These are phyloP conservation scores for Chrysotoxum bicinctum DNA, from an alignment of 2,888 invertebrate species.

Conservation along the genomic window DNA sequence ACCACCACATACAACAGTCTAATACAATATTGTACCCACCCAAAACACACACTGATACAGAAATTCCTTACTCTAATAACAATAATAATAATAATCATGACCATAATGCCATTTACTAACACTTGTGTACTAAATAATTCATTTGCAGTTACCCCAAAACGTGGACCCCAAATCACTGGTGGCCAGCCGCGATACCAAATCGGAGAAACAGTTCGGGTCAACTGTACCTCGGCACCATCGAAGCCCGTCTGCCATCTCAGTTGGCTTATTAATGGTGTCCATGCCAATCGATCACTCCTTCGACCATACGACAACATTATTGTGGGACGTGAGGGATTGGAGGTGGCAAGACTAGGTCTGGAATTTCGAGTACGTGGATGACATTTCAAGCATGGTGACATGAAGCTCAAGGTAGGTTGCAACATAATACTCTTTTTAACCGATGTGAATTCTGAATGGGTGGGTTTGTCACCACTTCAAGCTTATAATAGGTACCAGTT, in stretches of 20 bases:
- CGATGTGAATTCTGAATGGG: neutral
- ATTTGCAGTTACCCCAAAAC: constrained; percentile 88
- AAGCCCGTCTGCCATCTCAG: constrained; percentile 91
- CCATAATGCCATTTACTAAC: constrained; percentile 42
- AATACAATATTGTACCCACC: neutral
- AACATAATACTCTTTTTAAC: neutral
- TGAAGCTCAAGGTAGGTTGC: constrained; percentile 88
- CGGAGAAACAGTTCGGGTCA: constrained; percentile 90
- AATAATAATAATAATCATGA: constrained; percentile 46
- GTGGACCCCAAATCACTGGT: constrained; percentile 91
- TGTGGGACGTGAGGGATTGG: constrained; percentile 85
- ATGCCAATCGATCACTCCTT: constrained; percentile 84
- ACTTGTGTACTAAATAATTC: constrained; percentile 57
- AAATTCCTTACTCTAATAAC: neutral
- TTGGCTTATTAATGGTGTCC: constrained; percentile 94
- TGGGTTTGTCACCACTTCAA: neutral
- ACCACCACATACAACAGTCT: neutral
- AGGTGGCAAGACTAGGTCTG: constrained; percentile 89
- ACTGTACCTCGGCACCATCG: constrained; percentile 92
- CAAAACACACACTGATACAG: neutral
- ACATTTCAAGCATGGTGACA: constrained; percentile 92
- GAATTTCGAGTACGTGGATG: constrained; percentile 91
- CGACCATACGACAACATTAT: constrained; percentile 83
- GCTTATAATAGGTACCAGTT: neutral
- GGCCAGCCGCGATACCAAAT: constrained; percentile 91